Evolutionary conservation across 2,113 vertebrate genomes (phyloP).

Genomic region (Butastur rufipennis): DNA sequence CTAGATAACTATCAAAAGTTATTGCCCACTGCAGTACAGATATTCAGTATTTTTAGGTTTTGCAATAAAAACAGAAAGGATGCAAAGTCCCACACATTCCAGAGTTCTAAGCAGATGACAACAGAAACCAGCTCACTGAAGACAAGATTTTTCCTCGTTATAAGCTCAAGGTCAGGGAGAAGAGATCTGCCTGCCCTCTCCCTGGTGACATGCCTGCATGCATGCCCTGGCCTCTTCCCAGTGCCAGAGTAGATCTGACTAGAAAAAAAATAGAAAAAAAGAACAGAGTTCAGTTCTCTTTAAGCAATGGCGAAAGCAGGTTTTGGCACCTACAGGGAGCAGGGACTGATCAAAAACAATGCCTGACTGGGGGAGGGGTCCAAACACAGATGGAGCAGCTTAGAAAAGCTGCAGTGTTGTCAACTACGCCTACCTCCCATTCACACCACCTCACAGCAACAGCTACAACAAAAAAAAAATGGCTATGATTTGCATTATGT

Average conservation of each 20-base stretch:
- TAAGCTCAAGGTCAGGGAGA: background rate
- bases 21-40: background rate
- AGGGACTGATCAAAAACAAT: background rate
- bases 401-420: background rate
- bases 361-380: background rate
- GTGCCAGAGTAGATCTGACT: background rate
- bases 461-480: background rate
- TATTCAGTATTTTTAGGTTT: background rate
- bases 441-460: background rate
- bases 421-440: background rate
- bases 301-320: background rate
- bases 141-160: background rate
- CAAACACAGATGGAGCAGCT: background rate
- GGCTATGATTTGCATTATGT: background rate
- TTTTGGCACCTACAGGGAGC: background rate
- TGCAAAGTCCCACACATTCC: background rate
- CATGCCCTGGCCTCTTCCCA: background rate
- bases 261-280: background rate
- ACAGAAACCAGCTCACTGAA: background rate
- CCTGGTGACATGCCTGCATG: background rate
- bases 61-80: background rate
- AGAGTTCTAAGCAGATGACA: background rate
- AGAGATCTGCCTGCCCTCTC: background rate
- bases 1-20: background rate
- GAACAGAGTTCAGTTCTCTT: background rate